Evolutionary conservation across 2,113 vertebrate genomes (phyloP).

Genomic region (Cyanoliseus patagonus): DNA sequence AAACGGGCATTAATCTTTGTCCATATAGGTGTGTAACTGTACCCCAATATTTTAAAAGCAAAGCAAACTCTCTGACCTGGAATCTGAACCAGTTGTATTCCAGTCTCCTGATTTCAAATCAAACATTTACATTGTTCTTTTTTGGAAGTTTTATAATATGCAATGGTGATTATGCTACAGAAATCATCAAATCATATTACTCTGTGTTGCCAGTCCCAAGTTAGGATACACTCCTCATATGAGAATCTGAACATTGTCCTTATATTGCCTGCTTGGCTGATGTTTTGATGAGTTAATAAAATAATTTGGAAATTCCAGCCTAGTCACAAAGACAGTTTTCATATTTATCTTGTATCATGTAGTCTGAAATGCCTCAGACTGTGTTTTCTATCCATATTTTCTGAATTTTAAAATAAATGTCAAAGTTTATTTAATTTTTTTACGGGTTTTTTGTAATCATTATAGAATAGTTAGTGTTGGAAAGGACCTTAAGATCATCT

Average conservation of each 20-base stretch:
- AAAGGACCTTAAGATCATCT: too few species aligned
- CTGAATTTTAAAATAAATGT: background rate
- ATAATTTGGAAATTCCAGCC: background rate
- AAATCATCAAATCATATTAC: background rate
- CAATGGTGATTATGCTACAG: background rate
- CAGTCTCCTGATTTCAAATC: background rate
- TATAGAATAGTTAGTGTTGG: too few species aligned
- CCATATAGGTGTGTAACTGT: background rate
- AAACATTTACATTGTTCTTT: background rate
- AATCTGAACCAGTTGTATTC: background rate
- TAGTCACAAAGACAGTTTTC: background rate
- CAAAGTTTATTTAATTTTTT: background rate
- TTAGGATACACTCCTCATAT: background rate
- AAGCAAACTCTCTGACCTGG: background rate
- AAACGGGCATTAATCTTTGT: background rate
- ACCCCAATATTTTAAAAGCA: background rate
- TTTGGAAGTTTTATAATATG: background rate
- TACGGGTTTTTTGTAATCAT: too few species aligned
- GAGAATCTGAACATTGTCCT: background rate
- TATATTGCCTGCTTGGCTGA: background rate
- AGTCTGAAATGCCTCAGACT: background rate
- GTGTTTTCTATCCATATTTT: background rate
- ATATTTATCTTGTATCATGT: background rate
- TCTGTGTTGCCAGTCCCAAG: background rate
- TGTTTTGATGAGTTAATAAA: background rate